These are phyloP conservation scores for Eurytoma californica DNA, from an alignment of 2,888 invertebrate species.

Conservation along the genomic window DNA sequence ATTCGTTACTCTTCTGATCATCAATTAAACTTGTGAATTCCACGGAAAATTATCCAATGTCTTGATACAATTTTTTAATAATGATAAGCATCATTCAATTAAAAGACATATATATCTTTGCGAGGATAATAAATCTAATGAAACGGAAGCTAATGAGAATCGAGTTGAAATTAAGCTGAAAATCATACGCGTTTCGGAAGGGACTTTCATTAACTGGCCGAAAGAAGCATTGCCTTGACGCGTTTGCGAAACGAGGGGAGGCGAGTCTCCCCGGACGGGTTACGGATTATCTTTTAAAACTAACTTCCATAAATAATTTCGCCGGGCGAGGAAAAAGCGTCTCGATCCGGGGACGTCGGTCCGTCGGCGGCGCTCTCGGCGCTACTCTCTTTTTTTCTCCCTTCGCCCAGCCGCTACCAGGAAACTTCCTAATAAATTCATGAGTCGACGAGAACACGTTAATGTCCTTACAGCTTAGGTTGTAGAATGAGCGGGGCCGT, in stretches of 20 bases:
- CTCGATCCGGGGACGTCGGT: neutral
- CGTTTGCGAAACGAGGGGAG: conserved; percentile 12
- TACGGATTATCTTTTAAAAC: conserved; percentile 58
- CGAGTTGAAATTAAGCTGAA: neutral
- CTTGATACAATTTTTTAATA: no score
- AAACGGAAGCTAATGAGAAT: conserved; percentile 1
- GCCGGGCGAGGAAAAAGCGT: conserved; percentile 2
- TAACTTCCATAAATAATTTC: conserved; percentile 62
- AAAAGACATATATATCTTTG: no score
- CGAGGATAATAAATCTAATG: neutral
- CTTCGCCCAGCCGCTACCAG: conserved; percentile 36
- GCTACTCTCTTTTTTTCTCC: conserved; percentile 32
- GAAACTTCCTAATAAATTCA: conserved; percentile 67
- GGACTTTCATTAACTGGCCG: conserved; percentile 25
- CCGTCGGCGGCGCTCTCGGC: neutral
- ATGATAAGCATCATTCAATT: no score
- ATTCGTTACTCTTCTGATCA: neutral
- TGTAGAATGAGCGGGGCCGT: conserved; percentile 5
- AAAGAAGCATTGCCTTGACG: conserved; percentile 21
- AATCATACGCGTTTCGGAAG: conserved; percentile 14
- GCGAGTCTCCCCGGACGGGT: conserved; percentile 35
- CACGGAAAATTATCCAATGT: neutral
- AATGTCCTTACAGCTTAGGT: conserved; percentile 24
- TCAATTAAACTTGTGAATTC: no score
- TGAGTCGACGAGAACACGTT: conserved; percentile 56